These are phyloP conservation scores for Xiphophorus maculatus DNA, from an alignment of 2,113 vertebrate species.

Conservation along the genomic window DNA sequence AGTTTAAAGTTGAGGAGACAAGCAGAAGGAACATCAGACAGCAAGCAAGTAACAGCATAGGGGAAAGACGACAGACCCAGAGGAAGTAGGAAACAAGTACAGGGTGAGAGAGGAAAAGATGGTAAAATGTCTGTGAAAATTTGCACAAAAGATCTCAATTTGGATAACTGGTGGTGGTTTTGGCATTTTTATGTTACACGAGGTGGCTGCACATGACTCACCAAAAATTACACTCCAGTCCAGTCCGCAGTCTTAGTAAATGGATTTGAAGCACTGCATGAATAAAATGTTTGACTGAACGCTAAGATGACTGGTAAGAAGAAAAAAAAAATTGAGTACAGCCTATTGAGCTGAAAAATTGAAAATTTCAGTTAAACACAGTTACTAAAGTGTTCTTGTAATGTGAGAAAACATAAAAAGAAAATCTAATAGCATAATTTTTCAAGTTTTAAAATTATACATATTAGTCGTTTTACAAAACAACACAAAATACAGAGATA, in stretches of 20 bases:
- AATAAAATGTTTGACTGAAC: conserved; percentile 9
- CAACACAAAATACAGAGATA: no score
- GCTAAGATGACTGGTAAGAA: background rate
- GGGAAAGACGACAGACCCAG: background rate
- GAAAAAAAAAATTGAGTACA: background rate
- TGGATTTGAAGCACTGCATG: background rate
- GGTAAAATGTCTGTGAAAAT: background rate
- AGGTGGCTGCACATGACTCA: conserved; percentile 18
- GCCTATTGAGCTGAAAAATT: background rate
- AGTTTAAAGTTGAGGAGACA: conserved; percentile 31
- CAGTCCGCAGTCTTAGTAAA: conserved; percentile 1
- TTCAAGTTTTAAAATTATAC: no score
- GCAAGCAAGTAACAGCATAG: conserved; percentile 10
- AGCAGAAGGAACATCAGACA: conserved; percentile 24
- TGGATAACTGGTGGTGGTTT: conserved; percentile 11
- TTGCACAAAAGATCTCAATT: background rate
- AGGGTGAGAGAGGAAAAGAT: conserved; percentile 8
- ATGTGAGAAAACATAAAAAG: background rate
- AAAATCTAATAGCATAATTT: no score
- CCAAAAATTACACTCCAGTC: conserved; percentile 17
- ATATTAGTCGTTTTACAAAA: no score
- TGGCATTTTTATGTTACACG: conserved; percentile 18
- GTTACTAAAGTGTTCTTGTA: background rate
- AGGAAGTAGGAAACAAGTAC: background rate
- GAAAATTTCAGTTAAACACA: background rate